Conservation (phyloP, 2,888 invertebrate genomes). For the Lymantria monacha region DNA sequence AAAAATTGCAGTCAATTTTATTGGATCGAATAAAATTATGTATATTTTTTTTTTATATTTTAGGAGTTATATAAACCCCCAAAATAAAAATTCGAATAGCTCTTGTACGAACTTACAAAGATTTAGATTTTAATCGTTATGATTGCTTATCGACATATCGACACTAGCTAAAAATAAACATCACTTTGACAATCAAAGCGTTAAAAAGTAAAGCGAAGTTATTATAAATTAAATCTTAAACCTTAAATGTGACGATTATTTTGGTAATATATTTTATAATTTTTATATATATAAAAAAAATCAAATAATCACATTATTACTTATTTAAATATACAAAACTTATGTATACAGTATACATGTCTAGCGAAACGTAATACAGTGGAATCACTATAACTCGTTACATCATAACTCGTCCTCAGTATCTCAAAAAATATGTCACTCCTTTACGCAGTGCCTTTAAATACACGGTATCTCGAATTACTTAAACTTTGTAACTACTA, state of each 20-base stretch:
- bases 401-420: too few species aligned
- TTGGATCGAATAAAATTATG: too few species aligned
- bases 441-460: too few species aligned
- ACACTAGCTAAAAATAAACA: conserved; percentile 15
- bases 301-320: conserved; percentile 33
- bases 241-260: conserved; percentile 40
- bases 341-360: conserved; percentile 24
- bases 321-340: conserved; percentile 33
- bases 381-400: too few species aligned
- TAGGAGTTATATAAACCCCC: too few species aligned
- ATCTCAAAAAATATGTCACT: too few species aligned
- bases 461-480: too few species aligned
- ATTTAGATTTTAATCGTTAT: background rate
- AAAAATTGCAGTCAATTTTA: too few species aligned
- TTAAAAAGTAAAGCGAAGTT: conserved; percentile 25
- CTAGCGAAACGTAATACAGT: background rate
- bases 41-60: too few species aligned
- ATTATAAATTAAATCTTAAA: conserved; percentile 37
- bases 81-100: too few species aligned
- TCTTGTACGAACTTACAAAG: too few species aligned
- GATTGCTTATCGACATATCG: conserved; percentile 19
- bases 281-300: conserved; percentile 19
- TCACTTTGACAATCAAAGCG: conserved; percentile 24
- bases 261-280: conserved; percentile 36
- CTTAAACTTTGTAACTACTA: too few species aligned